Percentiles rank a stretch among this genome's conserved stretches.
Conservation (phyloP, 2,797 vertebrate genomes). For the Halcyon badia region DNA sequence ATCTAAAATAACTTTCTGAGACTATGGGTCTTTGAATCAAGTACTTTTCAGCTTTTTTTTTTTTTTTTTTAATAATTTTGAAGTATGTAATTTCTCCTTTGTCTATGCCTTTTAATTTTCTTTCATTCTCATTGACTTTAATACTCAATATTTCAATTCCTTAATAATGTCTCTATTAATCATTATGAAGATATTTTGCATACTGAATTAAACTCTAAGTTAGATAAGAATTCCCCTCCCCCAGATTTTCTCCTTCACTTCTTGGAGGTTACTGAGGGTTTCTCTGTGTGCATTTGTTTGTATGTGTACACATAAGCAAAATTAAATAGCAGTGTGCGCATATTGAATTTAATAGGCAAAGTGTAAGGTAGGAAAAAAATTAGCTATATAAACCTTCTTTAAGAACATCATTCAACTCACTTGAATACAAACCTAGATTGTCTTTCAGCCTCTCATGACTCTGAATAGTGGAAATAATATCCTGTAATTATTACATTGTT, state of each 20-base stretch:
- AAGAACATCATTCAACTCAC: neutral
- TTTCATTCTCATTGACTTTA: neutral
- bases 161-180: neutral
- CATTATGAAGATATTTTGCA: neutral
- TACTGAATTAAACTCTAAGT: neutral
- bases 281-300: neutral
- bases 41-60: neutral
- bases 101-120: neutral
- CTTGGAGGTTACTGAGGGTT: neutral
- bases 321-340: neutral
- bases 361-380: neutral
- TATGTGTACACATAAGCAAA: neutral
- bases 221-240: neutral
- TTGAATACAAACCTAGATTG: neutral
- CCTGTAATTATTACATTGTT: constrained; percentile 37
- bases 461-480: constrained; percentile 22
- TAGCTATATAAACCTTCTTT: neutral
- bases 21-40: neutral
- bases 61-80: neutral
- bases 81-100: neutral
- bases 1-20: neutral
- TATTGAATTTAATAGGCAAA: neutral
- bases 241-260: neutral
- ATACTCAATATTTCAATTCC: constrained; percentile 2
- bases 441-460: neutral